These are phyloP conservation scores for Epizoanthus scotinus DNA, from an alignment of 92 coral and sea anemone genomes.

Conservation along the genomic window DNA sequence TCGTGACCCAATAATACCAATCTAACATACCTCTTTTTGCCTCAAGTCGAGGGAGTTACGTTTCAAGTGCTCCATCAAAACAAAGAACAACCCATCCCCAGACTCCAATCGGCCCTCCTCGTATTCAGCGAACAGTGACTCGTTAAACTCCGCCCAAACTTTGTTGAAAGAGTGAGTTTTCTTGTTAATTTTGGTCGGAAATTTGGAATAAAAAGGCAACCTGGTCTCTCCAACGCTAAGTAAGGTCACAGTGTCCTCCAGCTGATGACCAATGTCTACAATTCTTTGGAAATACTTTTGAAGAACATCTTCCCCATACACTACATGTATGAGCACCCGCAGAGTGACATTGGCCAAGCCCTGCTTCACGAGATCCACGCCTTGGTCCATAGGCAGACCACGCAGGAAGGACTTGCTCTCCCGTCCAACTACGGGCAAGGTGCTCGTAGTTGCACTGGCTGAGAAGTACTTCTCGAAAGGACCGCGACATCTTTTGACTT, in stretches of 20 bases:
- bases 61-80: conserved; percentile 77
- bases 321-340: conserved; percentile 67
- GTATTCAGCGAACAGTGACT: conserved; percentile 73
- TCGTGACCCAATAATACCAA: background rate
- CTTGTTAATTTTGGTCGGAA: conserved; percentile 73
- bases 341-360: conserved; percentile 77
- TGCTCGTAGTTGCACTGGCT: conserved; percentile 49
- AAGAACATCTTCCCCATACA: conserved; percentile 83
- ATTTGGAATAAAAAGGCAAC: conserved; percentile 75
- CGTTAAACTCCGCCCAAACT: conserved; percentile 74
- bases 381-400: conserved; percentile 54
- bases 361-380: conserved; percentile 66
- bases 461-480: conserved; percentile 95
- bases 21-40: conserved; percentile 76
- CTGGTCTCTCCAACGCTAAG: conserved; percentile 68
- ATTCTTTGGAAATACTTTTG: conserved; percentile 64
- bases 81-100: conserved; percentile 78
- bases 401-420: conserved; percentile 70
- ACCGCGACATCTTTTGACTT: conserved; percentile 87
- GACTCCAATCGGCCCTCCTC: conserved; percentile 77
- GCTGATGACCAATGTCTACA: conserved; percentile 57
- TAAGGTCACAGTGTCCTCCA: conserved; percentile 60
- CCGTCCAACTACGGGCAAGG: conserved; percentile 67
- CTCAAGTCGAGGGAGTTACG: conserved; percentile 69
- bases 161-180: conserved; percentile 62